phyloP scores from a whole-genome alignment of 2,113 vertebrate species.

The Elgaria multicarinata region DNA sequence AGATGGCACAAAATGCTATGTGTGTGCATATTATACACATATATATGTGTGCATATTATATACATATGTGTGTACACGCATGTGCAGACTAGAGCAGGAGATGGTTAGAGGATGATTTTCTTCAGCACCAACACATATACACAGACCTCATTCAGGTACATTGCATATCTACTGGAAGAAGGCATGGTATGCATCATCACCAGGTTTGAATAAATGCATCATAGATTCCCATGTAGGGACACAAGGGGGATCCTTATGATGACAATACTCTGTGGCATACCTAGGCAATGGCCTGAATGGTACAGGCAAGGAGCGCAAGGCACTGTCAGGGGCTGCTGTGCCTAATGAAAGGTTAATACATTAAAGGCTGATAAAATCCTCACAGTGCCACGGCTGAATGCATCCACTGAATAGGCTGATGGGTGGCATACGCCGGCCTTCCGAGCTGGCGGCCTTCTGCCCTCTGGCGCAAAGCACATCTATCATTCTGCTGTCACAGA shows the following conservation, averaged over 20 bases:
- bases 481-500: background rate
- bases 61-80: background rate
- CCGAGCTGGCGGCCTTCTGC: background rate
- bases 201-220: background rate
- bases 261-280: rapidly evolving
- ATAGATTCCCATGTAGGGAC: no score
- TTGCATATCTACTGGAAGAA: background rate
- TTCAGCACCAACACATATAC: background rate
- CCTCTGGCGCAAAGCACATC: rapidly evolving
- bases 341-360: slow-evolving; percentile 22
- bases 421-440: background rate
- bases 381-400: background rate
- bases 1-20: background rate
- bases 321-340: background rate
- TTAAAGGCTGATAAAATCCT: slow-evolving; percentile 39
- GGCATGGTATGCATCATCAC: background rate
- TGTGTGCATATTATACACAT: no score
- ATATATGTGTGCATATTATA: background rate
- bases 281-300: background rate
- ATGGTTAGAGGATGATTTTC: background rate
- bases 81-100: background rate
- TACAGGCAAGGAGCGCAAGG: background rate
- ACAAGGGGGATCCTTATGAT: background rate
- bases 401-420: slow-evolving; percentile 14
- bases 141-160: no score